Conservation (phyloP, 2,797 vertebrate genomes). For the Argentina silus region DNA sequence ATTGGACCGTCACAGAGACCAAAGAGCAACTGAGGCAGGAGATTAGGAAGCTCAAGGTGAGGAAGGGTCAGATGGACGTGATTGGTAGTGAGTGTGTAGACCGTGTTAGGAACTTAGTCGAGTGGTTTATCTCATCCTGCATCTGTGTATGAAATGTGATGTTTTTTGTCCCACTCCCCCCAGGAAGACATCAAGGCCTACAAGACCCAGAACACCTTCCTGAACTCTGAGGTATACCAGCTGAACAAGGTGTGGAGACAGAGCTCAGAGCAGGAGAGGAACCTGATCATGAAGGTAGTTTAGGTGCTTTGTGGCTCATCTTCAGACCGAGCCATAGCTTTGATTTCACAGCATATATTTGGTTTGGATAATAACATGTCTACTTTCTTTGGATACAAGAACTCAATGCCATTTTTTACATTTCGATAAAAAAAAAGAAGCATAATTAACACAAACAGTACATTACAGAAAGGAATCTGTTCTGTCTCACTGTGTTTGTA, state of each 20-base stretch:
- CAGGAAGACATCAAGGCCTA: conserved; percentile 88
- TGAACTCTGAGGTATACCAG: conserved; percentile 87
- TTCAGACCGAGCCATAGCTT: not conserved
- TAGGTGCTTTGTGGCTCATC: not conserved
- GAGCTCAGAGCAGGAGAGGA: conserved; percentile 79
- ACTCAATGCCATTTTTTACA: not conserved
- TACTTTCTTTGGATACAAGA: no score
- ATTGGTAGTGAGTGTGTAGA: not conserved
- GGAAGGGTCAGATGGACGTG: not conserved
- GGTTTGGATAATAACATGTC: no score
- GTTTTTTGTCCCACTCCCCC: conserved; percentile 25
- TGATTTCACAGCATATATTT: not conserved
- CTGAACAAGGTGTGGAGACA: conserved; percentile 84
- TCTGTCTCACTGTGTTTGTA: no score
- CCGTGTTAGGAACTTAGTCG: no score
- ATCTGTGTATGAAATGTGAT: no score
- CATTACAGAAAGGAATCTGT: no score
- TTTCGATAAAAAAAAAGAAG: no score
- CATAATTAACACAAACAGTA: no score
- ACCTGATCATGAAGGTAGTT: conserved; percentile 82
- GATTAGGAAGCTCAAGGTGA: conserved; percentile 81
- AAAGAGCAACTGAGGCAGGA: conserved; percentile 74
- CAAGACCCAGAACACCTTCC: conserved; percentile 85
- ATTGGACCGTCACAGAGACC: conserved; percentile 52
- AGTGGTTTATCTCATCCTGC: no score